Evolutionary conservation across 2,797 vertebrate species (phyloP), one percentile per base, ranked within the genome.

Genomic region (Silurus aristotelis): DNA sequence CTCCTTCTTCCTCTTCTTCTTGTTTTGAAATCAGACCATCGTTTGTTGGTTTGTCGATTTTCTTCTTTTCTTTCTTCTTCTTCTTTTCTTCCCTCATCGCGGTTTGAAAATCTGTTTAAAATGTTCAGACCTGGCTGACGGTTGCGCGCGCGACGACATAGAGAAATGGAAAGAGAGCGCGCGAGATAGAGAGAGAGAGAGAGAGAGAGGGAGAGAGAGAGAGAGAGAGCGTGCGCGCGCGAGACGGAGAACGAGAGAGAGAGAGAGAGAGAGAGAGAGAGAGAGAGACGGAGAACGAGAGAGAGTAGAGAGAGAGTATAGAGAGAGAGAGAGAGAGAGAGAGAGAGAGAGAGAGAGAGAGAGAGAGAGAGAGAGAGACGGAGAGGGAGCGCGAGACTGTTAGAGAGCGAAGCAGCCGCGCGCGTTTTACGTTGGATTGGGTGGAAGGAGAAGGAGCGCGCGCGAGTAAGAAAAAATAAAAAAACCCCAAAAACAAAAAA

Each of bases 351-450:
- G 75, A 20, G 58, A 5, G 22, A 9, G 15, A 80, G 17, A 38
- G 38, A 9, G 43, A 64, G 63, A 66, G 63, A n/a, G 63, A 66
- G 52, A 48, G 27, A 52, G 48, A 52, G 48, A 52, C 6, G 48
- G 48, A 10, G 48, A 10, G 10, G 48, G 6, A 10, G 48, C 48
- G 48, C 10, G 48, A 52, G 22, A n/a, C 73, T 55, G 60, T 56
- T 68, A 83, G 46, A 72, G 7, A 70, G 27, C 15, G 20, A 71
- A 60, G 13, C 85, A 72, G 55, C 38, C 56, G 22, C 85, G 82
- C 85, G 85, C 85, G 75, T 56, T 46, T 52, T 71, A 17, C 55
- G 31, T 75, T 25, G 88, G 86, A 89, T 86, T 77, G 68, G 71
- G 71, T 80, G 75, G 52, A 15, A 75, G 31, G 3, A 1, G 25